Conservation (phyloP, 2,797 vertebrate genomes). For the Carduelis carduelis region DNA sequence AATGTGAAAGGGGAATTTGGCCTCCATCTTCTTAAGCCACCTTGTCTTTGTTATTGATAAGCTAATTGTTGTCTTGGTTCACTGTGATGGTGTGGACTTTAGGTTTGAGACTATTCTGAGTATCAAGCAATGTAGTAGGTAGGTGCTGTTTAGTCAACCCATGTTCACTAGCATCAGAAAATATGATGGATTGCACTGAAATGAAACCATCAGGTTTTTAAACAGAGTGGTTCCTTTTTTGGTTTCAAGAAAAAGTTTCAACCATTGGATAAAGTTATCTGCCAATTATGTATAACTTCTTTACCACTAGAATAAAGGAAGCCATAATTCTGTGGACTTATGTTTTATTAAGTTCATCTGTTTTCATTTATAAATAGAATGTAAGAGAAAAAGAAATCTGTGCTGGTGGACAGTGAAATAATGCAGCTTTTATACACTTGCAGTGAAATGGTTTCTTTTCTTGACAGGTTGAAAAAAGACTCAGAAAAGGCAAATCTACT, state of each 20-base stretch:
- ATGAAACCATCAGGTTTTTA: constrained; percentile 54
- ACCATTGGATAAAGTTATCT: constrained; percentile 70
- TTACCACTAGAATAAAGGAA: constrained; percentile 73
- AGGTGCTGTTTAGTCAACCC: background rate
- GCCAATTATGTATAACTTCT: constrained; percentile 73
- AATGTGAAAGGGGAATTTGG: background rate
- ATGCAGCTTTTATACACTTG: constrained; percentile 39
- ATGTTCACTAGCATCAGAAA: constrained; percentile 10
- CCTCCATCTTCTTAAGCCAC: background rate
- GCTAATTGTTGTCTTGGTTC: background rate
- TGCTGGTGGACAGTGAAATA: constrained; percentile 54
- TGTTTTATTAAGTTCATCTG: constrained; percentile 74
- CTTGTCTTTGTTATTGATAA: background rate
- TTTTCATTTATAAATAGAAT: constrained; percentile 73
- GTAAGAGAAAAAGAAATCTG: constrained; percentile 40
- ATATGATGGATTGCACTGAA: constrained; percentile 52
- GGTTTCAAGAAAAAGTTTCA: constrained; percentile 52
- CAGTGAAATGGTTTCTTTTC: constrained; percentile 9
- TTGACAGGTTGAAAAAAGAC: background rate
- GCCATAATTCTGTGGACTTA: constrained; percentile 67
- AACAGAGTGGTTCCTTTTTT: constrained; percentile 68
- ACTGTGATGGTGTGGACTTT: background rate
- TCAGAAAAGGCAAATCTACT: background rate
- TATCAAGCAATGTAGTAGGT: background rate
- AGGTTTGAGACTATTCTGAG: background rate